These are phyloP conservation scores for Mus minutoides DNA, from an alignment of 2,797 vertebrate genomes.

Conservation along the genomic window DNA sequence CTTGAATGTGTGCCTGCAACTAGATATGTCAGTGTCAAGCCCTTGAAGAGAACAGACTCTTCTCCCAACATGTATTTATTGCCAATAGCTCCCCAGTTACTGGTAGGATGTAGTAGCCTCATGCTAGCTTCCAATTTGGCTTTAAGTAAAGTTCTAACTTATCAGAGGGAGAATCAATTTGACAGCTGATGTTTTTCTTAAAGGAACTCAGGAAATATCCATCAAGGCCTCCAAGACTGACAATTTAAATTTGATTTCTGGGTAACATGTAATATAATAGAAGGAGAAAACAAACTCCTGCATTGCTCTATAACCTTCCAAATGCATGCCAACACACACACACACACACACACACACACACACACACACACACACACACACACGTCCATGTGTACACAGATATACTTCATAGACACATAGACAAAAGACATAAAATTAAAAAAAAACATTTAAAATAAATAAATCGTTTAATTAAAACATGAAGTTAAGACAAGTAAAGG, in stretches of 20 bases:
- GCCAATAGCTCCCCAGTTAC: neutral
- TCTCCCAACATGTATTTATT: neutral
- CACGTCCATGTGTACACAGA: neutral
- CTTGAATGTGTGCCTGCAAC: neutral
- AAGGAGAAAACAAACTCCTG: neutral
- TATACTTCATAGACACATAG: neutral
- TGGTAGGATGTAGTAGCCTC: too few relatives aligned
- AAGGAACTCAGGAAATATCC: neutral
- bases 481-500: neutral
- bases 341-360: neutral
- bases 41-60: neutral
- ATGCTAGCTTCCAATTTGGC: neutral
- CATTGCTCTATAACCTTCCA: neutral
- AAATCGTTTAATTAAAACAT: neutral
- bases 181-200: neutral
- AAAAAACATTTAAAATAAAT: neutral
- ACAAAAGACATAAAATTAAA: neutral
- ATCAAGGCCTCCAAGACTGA: neutral
- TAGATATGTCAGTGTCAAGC: neutral
- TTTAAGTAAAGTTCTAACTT: neutral
- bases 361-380: rapidly evolving
- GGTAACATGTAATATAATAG: neutral
- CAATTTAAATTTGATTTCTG: neutral
- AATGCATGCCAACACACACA: neutral
- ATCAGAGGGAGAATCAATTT: neutral